Evolutionary conservation across 2,113 vertebrate species (phyloP), one percentile per base, ranked within the genome.

Genomic region (Diphyllodes magnificus): DNA sequence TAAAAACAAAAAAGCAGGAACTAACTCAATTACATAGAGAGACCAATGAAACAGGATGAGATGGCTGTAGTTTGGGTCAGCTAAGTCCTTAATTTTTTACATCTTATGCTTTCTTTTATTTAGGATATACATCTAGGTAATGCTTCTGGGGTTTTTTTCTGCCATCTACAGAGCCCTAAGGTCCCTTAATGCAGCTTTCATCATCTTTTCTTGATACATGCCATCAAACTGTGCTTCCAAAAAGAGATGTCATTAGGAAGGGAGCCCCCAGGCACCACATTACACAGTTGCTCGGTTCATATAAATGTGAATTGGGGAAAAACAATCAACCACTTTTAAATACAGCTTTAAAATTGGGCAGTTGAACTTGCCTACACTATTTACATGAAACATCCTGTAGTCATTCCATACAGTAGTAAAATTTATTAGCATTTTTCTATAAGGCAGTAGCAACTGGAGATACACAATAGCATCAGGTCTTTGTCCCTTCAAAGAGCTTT

Each of bases 271-370:
- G 65, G 69, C 76, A 90, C 14, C 39, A 66, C 59, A 72, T 91
- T 94, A 94, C 70, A 90, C 85, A 84, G 88, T 42, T 93, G 64
- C 75, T 66, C 84, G 72, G 30, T 72, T 93, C 91, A 39, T 44
- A 86, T 16, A 59, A 94, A 90, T 45, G 54, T 25, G 71, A 82
- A 93, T 10, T 60, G 50, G 54, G 54, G 54, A 93, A 88, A 91
- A 71, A 90, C 53, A 86, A 84, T 86, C 80, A 94, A 68, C 50
- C 25, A 33, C 53, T 85, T 95, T 81, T 73, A 90, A 90, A 82
- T 31, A 82, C 10, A 73, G 66, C 40, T 94, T 89, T 88, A 63
- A 85, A 94, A 85, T 87, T 33, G 51, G 20, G 51, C 35, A 35
- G 66, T 65, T 87, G 78, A 86, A 90, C 79, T 81, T 93, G 66